Evolutionary conservation across 2,888 invertebrate genomes (phyloP).

Genomic region (Buathra laborator): DNA sequence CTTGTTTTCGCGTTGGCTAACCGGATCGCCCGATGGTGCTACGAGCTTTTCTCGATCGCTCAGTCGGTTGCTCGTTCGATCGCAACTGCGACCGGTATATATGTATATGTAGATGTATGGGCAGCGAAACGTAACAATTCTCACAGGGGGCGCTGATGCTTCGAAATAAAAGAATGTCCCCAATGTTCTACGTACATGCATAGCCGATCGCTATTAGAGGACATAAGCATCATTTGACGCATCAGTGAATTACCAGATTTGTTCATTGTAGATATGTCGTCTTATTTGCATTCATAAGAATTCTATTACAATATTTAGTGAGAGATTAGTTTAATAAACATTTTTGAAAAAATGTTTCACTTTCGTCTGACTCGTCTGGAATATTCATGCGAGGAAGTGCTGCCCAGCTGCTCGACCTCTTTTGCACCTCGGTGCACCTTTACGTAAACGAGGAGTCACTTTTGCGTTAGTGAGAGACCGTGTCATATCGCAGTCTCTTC

Average conservation of each 20-base stretch:
- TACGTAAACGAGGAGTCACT: not conserved
- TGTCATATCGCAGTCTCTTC: constrained; percentile 21
- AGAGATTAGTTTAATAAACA: not conserved
- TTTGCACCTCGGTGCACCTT: not conserved
- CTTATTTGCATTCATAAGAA: not conserved
- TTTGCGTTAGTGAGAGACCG: constrained; percentile 23
- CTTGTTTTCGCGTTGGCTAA: constrained; percentile 59
- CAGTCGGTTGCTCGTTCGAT: constrained; percentile 37
- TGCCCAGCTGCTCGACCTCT: not conserved
- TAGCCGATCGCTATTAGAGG: not conserved
- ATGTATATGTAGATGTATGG: not conserved
- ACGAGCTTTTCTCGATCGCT: constrained; percentile 29
- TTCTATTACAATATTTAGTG: too few relatives aligned
- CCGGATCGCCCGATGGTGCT: constrained; percentile 39
- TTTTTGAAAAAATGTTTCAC: constrained; percentile 2
- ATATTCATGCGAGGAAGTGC: not conserved
- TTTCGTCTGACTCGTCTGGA: not conserved
- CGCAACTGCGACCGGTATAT: constrained; percentile 5
- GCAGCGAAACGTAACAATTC: constrained; percentile 17
- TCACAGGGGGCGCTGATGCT: not conserved
- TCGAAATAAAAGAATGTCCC: not conserved
- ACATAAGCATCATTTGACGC: not conserved
- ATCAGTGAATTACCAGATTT: not conserved
- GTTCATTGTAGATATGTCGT: not conserved
- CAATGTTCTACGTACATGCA: not conserved